Conservation (phyloP, 2,797 vertebrate species). For the Tenualosa ilisha region DNA sequence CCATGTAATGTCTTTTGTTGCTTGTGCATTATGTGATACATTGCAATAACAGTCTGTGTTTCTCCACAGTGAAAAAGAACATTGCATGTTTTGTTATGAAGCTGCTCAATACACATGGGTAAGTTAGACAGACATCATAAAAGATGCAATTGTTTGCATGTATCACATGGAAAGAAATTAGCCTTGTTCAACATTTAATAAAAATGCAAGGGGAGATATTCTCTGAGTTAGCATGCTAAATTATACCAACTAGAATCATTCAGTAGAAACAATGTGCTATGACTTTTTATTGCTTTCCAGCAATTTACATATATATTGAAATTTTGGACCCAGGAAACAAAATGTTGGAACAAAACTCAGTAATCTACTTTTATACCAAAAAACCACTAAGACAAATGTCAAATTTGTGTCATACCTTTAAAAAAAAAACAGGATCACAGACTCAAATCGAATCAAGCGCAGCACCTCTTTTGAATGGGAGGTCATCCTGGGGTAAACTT, state of each 20-base stretch:
- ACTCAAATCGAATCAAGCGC: not conserved
- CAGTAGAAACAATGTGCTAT: not conserved
- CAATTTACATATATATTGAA: constrained; percentile 20
- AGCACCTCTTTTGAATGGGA: no score
- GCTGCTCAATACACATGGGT: not conserved
- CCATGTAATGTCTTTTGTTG: no score
- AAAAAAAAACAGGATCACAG: not conserved
- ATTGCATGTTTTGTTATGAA: not conserved
- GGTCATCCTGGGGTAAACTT: not conserved
- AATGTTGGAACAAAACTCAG: not conserved
- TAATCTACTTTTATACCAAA: not conserved
- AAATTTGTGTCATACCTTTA: not conserved
- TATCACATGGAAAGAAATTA: not conserved
- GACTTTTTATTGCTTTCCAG: not conserved
- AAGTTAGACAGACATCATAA: not conserved
- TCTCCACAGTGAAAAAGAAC: not conserved
- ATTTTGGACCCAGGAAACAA: not conserved
- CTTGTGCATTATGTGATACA: not conserved
- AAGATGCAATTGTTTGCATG: not conserved
- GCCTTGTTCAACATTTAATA: not conserved
- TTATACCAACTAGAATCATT: not conserved
- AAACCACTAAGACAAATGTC: not conserved
- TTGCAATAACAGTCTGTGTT: not conserved
- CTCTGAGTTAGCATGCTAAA: not conserved
- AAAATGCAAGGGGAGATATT: not conserved